Percentiles rank a stretch among this genome's conserved stretches.
Evolutionary conservation across 2,888 invertebrate genomes (phyloP).

Genomic region (Agelastica alni): DNA sequence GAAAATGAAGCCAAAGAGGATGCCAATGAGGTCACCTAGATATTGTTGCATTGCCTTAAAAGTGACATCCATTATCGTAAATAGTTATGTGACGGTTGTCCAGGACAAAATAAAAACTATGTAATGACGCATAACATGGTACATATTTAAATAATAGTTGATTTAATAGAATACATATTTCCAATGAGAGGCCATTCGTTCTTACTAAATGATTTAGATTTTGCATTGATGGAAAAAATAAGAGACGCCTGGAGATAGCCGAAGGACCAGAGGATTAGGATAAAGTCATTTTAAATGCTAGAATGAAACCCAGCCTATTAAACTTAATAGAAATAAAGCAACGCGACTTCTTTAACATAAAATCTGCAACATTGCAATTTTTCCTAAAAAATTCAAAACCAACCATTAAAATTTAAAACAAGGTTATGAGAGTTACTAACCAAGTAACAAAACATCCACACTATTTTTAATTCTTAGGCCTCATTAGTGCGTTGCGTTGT

Average conservation of each 20-base stretch:
- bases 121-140: too few species aligned
- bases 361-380: too few species aligned
- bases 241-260: too few species aligned
- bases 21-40: slow-evolving; percentile 29
- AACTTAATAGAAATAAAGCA: too few species aligned
- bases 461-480: too few species aligned
- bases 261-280: slow-evolving; percentile 21
- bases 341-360: too few species aligned
- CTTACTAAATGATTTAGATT: slow-evolving; percentile 6
- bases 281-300: slow-evolving; percentile 17
- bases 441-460: too few species aligned
- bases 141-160: slow-evolving; percentile 16
- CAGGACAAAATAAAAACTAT: slow-evolving; percentile 32
- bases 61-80: slow-evolving; percentile 2
- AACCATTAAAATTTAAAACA: too few species aligned
- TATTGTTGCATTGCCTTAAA: slow-evolving; percentile 27
- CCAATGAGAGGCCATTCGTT: slow-evolving; percentile 16
- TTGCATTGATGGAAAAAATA: slow-evolving; percentile 8
- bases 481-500: too few species aligned
- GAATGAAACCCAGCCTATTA: slow-evolving; percentile 21
- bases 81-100: slow-evolving; percentile 28
- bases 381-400: too few species aligned
- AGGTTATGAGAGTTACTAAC: too few species aligned
- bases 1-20: slow-evolving; percentile 27
- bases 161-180: slow-evolving; percentile 13